Evolutionary conservation across 2,888 invertebrate genomes (phyloP).

Genomic region (Scaptomyza polygonia): DNA sequence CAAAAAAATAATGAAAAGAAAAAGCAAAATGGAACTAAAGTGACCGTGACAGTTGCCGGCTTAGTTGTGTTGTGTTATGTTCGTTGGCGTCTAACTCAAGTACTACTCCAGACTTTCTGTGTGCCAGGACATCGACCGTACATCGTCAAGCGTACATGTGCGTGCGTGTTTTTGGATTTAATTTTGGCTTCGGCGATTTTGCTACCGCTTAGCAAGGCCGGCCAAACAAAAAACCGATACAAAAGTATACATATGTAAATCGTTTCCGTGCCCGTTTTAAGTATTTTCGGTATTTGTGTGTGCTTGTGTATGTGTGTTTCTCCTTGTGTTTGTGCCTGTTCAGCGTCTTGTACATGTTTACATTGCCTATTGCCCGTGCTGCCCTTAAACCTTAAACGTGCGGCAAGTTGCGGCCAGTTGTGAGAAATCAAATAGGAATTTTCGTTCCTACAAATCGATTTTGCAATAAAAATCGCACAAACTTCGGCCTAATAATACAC

Average conservation of each 20-base stretch:
- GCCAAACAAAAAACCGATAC: slow-evolving; percentile 49
- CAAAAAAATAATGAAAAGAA: slow-evolving; percentile 11
- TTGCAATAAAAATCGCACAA: slow-evolving; percentile 63
- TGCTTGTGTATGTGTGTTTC: slow-evolving; percentile 15
- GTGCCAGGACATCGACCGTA: slow-evolving; percentile 33
- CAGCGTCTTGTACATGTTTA: slow-evolving; percentile 64
- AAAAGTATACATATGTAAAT: slow-evolving; percentile 37
- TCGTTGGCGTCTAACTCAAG: slow-evolving; percentile 44
- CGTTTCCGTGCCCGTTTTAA: slow-evolving; percentile 26
- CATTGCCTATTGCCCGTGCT: slow-evolving; percentile 29
- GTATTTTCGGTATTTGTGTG: slow-evolving; percentile 5
- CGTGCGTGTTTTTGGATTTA: slow-evolving; percentile 69
- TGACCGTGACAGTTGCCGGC: slow-evolving; percentile 54
- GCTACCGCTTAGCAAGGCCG: slow-evolving; percentile 16
- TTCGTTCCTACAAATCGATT: slow-evolving; percentile 69
- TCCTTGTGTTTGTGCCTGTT: slow-evolving; percentile 14
- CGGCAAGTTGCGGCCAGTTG: slow-evolving; percentile 46
- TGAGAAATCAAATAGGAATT: slow-evolving; percentile 59
- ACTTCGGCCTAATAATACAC: slow-evolving; percentile 68
- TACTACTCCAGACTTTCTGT: slow-evolving; percentile 35
- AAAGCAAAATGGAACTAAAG: slow-evolving; percentile 25
- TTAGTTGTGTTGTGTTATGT: slow-evolving; percentile 10
- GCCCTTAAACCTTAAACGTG: slow-evolving; percentile 58
- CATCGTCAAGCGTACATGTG: slow-evolving; percentile 32
- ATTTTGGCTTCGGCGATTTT: slow-evolving; percentile 6